These are phyloP conservation scores for Mylabris phalerata DNA, from an alignment of 1,140 invertebrate genomes.

Conservation along the genomic window DNA sequence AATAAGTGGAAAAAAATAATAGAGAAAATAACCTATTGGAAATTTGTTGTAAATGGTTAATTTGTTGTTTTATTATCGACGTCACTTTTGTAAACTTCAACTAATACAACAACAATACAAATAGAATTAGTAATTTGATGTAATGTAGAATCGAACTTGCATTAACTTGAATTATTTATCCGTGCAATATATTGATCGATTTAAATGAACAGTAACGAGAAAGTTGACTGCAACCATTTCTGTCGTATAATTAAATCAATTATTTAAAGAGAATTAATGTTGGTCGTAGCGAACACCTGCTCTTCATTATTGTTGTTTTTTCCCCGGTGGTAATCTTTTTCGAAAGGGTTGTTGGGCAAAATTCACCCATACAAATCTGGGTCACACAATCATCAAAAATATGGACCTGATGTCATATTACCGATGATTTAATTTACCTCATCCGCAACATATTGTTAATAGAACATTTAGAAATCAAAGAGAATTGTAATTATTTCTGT, in stretches of 20 bases:
- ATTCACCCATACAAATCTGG: conserved; percentile 7
- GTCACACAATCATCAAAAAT: conserved; percentile 12
- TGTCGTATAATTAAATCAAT: neutral
- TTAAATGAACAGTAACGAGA: too few relatives aligned
- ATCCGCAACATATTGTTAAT: conserved; percentile 5
- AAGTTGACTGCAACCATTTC: neutral
- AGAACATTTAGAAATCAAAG: neutral
- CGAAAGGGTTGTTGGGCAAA: conserved; percentile 4
- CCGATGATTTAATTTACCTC: conserved; percentile 3
- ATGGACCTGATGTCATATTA: conserved; percentile 4
- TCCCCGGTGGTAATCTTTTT: too few relatives aligned
- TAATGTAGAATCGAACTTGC: conserved; percentile 22
- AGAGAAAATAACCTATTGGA: too few relatives aligned
- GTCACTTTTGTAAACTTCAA: conserved; percentile 3
- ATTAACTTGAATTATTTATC: conserved; percentile 23
- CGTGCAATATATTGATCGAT: conserved; percentile 15
- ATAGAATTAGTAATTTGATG: conserved; percentile 15
- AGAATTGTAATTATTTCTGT: too few relatives aligned
- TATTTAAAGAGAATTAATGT: neutral
- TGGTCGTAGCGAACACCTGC: neutral
- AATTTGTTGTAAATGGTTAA: conserved; percentile 4
- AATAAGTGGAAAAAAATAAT: too few relatives aligned
- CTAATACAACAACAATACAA: conserved; percentile 11
- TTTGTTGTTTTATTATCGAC: conserved; percentile 8
- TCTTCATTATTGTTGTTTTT: neutral